Percentiles rank a stretch among this genome's conserved stretches.
These are phyloP conservation scores for Cecidostiba fungosa DNA, from an alignment of 2,888 invertebrate genomes.

Conservation along the genomic window DNA sequence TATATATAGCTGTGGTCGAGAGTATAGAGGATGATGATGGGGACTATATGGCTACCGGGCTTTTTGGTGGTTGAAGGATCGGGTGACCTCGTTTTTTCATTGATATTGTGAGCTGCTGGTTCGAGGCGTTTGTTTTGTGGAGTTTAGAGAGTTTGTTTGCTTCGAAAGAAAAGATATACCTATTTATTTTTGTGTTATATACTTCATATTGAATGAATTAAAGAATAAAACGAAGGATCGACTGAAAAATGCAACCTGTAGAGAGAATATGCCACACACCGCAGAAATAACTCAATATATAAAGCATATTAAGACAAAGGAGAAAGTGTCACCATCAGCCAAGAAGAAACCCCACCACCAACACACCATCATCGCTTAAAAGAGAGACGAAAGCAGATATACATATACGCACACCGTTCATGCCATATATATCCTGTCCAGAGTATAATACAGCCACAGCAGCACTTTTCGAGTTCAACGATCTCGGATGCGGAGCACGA, in stretches of 20 bases:
- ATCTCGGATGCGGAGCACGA: constrained; percentile 74
- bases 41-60: neutral
- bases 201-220: too few species aligned
- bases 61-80: neutral
- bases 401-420: neutral
- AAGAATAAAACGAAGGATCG: too few species aligned
- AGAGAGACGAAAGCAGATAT: neutral
- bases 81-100: constrained; percentile 5
- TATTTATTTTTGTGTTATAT: too few species aligned
- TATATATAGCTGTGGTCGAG: neutral
- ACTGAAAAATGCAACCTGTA: neutral
- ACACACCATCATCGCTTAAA: neutral
- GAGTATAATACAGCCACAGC: constrained; percentile 64
- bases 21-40: neutral
- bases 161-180: too few species aligned
- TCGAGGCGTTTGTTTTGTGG: neutral
- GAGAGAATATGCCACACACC: neutral
- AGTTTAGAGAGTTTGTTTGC: neutral
- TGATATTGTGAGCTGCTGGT: neutral
- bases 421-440: neutral
- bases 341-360: constrained; percentile 4
- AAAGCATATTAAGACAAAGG: constrained; percentile 1
- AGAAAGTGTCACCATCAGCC: neutral
- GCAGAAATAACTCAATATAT: constrained; percentile 43
- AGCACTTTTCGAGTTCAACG: constrained; percentile 77